Evolutionary conservation across 2,113 vertebrate genomes (phyloP).

Genomic region (Lipotes vexillifer): DNA sequence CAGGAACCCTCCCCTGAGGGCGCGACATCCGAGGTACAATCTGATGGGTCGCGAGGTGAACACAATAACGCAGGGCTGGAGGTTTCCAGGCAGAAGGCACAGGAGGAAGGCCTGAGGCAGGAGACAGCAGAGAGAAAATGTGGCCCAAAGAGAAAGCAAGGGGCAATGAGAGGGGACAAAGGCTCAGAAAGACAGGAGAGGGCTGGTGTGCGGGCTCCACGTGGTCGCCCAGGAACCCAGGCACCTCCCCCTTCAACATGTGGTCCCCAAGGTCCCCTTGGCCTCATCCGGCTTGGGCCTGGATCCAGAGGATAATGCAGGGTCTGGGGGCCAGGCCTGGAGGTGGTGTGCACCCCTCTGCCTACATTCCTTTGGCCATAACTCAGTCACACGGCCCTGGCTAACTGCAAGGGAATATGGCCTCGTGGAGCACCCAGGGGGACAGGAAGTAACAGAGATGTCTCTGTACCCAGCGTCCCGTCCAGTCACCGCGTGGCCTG

Average conservation of each 20-base stretch:
- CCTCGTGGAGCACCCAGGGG: background rate
- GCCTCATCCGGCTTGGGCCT: background rate
- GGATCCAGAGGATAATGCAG: background rate
- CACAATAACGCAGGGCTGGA: background rate
- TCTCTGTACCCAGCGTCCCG: background rate
- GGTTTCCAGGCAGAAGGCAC: background rate
- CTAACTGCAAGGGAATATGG: background rate
- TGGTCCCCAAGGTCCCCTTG: background rate
- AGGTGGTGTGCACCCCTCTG: background rate
- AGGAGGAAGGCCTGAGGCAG: background rate
- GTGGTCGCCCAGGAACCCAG: background rate
- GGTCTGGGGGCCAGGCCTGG: background rate
- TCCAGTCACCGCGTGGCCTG: background rate
- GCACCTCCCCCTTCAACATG: fast-evolving
- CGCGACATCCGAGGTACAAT: background rate
- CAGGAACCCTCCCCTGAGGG: background rate
- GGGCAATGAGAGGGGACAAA: background rate
- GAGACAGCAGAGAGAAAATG: no score
- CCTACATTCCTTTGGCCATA: background rate
- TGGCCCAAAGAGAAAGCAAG: background rate
- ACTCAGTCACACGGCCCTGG: background rate
- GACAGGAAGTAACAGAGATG: background rate
- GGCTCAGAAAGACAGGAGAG: background rate
- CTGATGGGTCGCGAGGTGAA: background rate
- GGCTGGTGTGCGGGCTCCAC: fast-evolving